Conservation (phyloP, 1,140 invertebrate species). For the Pseudoatta argentina region DNA sequence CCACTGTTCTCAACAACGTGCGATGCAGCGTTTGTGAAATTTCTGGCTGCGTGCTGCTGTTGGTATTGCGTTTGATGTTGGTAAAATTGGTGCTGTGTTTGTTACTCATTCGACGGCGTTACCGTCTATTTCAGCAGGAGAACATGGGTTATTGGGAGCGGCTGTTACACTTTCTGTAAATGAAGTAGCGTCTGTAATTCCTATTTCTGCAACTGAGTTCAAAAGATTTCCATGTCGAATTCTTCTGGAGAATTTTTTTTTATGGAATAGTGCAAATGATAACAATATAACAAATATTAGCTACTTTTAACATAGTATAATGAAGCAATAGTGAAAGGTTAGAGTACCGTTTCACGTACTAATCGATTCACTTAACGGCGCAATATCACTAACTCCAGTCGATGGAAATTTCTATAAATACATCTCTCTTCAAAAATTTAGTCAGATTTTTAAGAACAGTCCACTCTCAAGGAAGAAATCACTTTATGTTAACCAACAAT, state of each 20-base stretch:
- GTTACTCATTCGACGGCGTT: conserved; percentile 60
- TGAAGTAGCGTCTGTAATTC: conserved; percentile 68
- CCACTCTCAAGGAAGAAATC: neutral
- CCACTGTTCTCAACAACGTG: conserved; percentile 79
- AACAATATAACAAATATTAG: neutral
- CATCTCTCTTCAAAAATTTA: neutral
- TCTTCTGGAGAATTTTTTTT: neutral
- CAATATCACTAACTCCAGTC: neutral
- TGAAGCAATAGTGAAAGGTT: conserved; percentile 9
- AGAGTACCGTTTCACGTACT: neutral
- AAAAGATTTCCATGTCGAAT: neutral
- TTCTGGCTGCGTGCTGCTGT: conserved; percentile 71
- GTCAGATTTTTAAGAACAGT: neutral
- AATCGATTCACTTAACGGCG: neutral
- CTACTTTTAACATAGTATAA: neutral
- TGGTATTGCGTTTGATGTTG: conserved; percentile 69
- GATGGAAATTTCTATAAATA: neutral
- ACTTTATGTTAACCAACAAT: neutral
- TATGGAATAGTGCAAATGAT: neutral
- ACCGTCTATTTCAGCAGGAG: conserved; percentile 61
- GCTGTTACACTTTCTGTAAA: conserved; percentile 71
- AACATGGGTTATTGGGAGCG: conserved; percentile 56
- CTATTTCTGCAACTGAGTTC: conserved; percentile 63
- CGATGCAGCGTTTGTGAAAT: conserved; percentile 65
- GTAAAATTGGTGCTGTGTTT: conserved; percentile 55